phyloP scores from a whole-genome alignment of 2,797 vertebrate genomes.

The Myotis myotis region DNA sequence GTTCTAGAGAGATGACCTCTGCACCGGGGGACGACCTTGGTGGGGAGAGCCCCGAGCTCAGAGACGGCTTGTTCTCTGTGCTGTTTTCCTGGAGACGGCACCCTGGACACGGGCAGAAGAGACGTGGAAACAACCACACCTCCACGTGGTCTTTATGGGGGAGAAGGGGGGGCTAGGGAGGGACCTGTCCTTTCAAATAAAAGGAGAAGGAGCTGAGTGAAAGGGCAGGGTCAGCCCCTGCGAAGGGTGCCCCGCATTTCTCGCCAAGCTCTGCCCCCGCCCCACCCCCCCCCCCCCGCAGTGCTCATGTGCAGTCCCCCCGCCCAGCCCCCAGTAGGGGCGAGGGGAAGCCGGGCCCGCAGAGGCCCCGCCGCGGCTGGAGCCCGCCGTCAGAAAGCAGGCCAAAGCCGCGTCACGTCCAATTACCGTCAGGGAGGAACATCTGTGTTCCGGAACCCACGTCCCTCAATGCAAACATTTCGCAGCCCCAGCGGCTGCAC shows the following conservation, averaged over 20 bases:
- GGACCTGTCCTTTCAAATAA: constrained; percentile 69
- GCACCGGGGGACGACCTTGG: background rate
- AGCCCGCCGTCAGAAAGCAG: constrained; percentile 84
- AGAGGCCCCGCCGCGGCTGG: constrained; percentile 82
- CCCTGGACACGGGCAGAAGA: constrained; percentile 35
- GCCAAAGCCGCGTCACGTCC: constrained; percentile 88
- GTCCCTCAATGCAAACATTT: constrained; percentile 88
- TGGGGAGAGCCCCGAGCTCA: background rate
- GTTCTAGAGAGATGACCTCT: background rate
- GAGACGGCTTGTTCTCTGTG: background rate
- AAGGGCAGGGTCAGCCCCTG: constrained; percentile 57
- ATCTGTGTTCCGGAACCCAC: constrained; percentile 89
- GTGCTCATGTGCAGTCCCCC: background rate
- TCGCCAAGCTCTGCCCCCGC: constrained; percentile 70
- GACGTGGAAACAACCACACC: constrained; percentile 52
- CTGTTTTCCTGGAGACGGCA: background rate
- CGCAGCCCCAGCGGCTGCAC: constrained; percentile 86
- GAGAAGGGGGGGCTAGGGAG: background rate
- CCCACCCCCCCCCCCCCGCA: too few species aligned
- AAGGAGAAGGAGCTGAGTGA: constrained; percentile 63
- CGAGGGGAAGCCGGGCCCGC: constrained; percentile 85
- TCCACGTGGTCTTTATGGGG: constrained; percentile 37
- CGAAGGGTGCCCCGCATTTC: constrained; percentile 77
- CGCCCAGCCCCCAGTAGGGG: constrained; percentile 79
- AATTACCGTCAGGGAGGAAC: constrained; percentile 89